Conservation (phyloP, 2,888 invertebrate genomes). For the Podabrus alpinus region DNA sequence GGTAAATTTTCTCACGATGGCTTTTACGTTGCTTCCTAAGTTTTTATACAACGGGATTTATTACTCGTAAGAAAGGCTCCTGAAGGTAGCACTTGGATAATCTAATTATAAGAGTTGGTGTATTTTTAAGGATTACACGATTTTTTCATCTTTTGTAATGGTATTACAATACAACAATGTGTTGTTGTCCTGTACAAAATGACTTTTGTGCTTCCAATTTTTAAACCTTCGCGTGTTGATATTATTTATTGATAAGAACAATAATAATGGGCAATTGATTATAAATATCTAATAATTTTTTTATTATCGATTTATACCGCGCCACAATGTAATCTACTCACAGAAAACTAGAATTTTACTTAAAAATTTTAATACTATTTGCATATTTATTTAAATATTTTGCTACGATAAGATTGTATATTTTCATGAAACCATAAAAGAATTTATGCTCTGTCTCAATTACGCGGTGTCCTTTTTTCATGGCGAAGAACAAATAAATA, state of each 20-base stretch:
- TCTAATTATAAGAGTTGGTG: not conserved
- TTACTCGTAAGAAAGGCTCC: not conserved
- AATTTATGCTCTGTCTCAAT: not conserved
- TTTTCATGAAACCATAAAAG: not conserved
- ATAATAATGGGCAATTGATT: not conserved
- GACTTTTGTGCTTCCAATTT: too few species aligned
- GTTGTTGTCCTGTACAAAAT: too few species aligned
- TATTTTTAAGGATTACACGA: not conserved
- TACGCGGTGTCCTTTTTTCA: not conserved
- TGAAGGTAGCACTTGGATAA: not conserved
- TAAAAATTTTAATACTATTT: not conserved
- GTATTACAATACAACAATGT: too few species aligned
- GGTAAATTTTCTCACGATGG: not conserved
- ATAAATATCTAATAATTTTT: not conserved
- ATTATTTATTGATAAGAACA: not conserved
- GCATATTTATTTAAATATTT: not conserved
- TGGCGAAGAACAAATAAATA: not conserved
- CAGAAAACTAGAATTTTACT: not conserved
- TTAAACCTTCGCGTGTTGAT: not conserved
- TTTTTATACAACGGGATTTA: not conserved
- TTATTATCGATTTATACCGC: not conserved
- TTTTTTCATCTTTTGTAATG: not conserved
- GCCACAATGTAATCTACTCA: not conserved
- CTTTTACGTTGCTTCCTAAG: not conserved
- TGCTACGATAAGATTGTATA: not conserved